Conservation (phyloP, 2,797 vertebrate genomes). For the Aselliscus stoliczkanus region DNA sequence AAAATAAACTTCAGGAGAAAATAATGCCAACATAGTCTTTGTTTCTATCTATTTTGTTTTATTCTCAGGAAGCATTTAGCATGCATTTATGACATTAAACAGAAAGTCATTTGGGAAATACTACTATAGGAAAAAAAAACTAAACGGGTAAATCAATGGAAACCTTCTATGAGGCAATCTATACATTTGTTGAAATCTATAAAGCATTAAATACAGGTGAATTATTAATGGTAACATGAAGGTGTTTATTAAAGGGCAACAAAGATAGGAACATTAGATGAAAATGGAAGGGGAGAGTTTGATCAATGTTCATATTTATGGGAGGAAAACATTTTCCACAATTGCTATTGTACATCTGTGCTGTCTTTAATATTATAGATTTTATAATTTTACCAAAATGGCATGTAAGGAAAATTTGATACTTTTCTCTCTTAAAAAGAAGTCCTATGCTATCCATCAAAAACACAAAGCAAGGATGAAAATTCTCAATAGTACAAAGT, state of each 20-base stretch:
- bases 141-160: background rate
- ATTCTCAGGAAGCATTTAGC: background rate
- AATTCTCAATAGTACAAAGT: background rate
- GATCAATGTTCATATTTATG: background rate
- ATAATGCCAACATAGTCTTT: background rate
- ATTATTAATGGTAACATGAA: background rate
- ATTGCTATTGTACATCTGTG: background rate
- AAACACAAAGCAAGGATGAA: background rate
- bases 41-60: background rate
- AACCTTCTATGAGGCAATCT: background rate
- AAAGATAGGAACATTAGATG: background rate
- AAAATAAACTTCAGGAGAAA: conserved; percentile 14
- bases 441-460: background rate
- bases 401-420: background rate
- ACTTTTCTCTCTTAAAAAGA: background rate
- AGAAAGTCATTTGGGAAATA: background rate
- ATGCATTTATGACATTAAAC: background rate
- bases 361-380: background rate
- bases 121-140: background rate
- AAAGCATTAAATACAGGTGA: background rate
- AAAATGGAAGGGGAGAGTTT: background rate
- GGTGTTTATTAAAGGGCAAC: background rate
- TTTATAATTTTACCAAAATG: background rate
- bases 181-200: background rate
- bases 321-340: background rate